A percentile compares a stretch with the other conserved stretches of the same genome.
phyloP scores from a whole-genome alignment of 2,888 invertebrate genomes.

The Tinea pellionella region DNA sequence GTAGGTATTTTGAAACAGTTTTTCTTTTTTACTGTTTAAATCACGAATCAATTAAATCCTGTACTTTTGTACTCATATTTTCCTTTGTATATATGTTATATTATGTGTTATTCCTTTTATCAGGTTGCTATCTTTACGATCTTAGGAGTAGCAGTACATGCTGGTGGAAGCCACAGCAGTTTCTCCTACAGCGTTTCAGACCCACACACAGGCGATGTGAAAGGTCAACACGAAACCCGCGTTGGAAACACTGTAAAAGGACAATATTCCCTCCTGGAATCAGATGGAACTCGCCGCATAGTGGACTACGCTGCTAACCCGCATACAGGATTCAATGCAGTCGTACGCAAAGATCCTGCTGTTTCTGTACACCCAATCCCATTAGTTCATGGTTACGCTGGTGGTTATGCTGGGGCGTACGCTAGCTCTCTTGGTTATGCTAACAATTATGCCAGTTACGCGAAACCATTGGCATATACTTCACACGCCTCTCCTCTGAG shows the following conservation, averaged over 20 bases:
- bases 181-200: conserved; percentile 70
- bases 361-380: conserved; percentile 19
- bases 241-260: conserved; percentile 64
- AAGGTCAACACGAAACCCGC: conserved; percentile 69
- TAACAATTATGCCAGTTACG: conserved; percentile 15
- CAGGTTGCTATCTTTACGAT: conserved; percentile 58
- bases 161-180: conserved; percentile 60
- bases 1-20: no score
- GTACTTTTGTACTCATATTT: no score
- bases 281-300: conserved; percentile 67
- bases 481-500: conserved; percentile 10
- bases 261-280: conserved; percentile 65
- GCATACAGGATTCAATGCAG: conserved; percentile 69
- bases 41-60: no score
- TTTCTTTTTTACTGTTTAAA: no score
- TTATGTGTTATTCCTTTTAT: no score
- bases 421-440: conserved; percentile 17
- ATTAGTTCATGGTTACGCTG: neutral
- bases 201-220: conserved; percentile 67
- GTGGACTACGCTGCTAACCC: conserved; percentile 70
- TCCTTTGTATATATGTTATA: no score
- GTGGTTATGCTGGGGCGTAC: conserved; percentile 15
- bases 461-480: conserved; percentile 17
- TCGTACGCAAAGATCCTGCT: conserved; percentile 64
- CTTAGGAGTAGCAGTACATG: conserved; percentile 61